Conservation (phyloP, 2,113 vertebrate genomes). For the Columbina picui region DNA sequence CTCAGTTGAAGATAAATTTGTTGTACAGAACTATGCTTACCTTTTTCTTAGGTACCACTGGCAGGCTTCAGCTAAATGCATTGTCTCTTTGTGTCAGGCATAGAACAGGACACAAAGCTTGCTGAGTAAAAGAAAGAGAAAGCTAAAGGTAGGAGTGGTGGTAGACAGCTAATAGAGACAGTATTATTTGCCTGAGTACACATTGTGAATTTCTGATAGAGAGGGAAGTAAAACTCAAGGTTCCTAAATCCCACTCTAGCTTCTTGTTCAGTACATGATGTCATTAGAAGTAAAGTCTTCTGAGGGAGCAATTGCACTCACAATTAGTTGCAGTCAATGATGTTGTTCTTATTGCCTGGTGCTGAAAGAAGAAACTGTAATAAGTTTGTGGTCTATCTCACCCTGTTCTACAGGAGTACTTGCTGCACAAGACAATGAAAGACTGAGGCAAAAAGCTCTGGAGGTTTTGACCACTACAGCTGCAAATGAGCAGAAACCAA, state of each 20-base stretch:
- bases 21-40: neutral
- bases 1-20: neutral
- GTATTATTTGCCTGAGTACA: neutral
- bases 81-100: neutral
- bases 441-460: neutral
- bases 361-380: neutral
- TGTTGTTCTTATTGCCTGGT: neutral
- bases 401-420: neutral
- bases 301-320: neutral
- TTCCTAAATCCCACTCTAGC: neutral
- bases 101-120: neutral
- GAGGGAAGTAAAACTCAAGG: neutral
- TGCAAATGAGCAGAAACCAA: neutral
- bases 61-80: neutral
- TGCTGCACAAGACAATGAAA: rapidly evolving
- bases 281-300: neutral
- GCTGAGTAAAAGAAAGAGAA: neutral
- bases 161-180: neutral
- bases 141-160: neutral
- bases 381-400: neutral
- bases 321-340: neutral
- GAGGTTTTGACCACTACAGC: neutral
- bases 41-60: neutral
- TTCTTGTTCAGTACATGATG: neutral
- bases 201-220: neutral